Conservation (phyloP, 2,797 vertebrate species). For the Sebastes reedi region DNA sequence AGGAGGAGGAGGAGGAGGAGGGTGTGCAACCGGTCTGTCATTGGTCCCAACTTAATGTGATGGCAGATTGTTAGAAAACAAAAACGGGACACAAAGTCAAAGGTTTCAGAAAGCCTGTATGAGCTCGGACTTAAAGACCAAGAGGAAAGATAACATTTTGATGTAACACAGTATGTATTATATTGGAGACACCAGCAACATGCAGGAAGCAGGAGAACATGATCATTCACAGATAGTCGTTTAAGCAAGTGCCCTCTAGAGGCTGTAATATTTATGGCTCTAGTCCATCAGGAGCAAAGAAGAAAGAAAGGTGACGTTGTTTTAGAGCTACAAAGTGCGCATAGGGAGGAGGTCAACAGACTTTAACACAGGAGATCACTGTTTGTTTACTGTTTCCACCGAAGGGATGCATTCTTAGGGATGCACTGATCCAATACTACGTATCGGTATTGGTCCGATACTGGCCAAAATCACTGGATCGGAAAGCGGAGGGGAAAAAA, state of each 20-base stretch:
- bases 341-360: too few species aligned
- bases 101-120: not conserved
- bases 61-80: slow-evolving; percentile 6
- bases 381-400: too few species aligned
- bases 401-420: too few species aligned
- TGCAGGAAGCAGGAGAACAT: not conserved
- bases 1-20: not conserved
- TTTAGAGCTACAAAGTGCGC: not conserved
- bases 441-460: too few species aligned
- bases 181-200: not conserved
- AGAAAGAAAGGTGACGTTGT: not conserved
- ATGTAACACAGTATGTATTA: not conserved
- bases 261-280: not conserved
- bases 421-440: too few species aligned
- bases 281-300: not conserved
- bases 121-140: not conserved
- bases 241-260: not conserved
- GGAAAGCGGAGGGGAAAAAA: too few species aligned
- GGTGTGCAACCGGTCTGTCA: not conserved
- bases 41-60: not conserved
- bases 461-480: too few species aligned
- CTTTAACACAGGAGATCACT: not conserved
- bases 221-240: not conserved
- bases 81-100: not conserved
- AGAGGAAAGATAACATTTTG: not conserved